Conservation (phyloP, 2,888 invertebrate species). For the Orgyia antiqua region DNA sequence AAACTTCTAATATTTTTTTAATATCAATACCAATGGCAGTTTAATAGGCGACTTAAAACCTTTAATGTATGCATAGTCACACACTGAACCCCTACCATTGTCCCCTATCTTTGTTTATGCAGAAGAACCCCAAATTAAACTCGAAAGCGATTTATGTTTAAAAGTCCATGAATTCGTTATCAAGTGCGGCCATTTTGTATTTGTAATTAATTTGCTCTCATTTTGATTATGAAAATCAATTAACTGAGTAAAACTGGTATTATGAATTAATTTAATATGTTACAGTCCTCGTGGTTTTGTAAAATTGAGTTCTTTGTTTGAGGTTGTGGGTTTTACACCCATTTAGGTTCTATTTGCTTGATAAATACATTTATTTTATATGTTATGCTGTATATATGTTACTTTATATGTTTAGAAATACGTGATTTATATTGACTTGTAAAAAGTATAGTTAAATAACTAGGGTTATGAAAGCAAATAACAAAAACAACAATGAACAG, state of each 20-base stretch:
- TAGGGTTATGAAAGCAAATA: neutral
- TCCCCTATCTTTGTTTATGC: conserved; percentile 51
- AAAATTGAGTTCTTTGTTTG: no score
- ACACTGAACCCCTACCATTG: conserved; percentile 12
- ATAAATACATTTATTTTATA: no score
- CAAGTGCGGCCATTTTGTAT: conserved; percentile 1
- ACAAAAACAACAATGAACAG: neutral
- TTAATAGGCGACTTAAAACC: conserved; percentile 14
- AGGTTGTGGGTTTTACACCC: no score
- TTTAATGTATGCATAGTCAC: conserved; percentile 53
- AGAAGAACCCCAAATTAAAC: conserved; percentile 9
- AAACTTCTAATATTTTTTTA: conserved; percentile 13
- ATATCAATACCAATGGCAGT: conserved; percentile 13
- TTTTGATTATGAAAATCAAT: neutral
- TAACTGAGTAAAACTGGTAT: no score
- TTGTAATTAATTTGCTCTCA: conserved; percentile 1
- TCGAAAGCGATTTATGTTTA: conserved; percentile 6
- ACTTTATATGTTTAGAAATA: no score
- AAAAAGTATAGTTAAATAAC: no score
- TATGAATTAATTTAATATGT: no score
- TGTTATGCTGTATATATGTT: no score
- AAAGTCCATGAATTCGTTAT: conserved; percentile 5
- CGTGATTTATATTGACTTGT: no score
- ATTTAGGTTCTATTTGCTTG: no score
- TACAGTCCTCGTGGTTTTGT: no score